Evolutionary conservation across 2,797 vertebrate genomes (phyloP), one percentile per base, ranked within the genome.

Genomic region (Odontamblyopus lacepedii): DNA sequence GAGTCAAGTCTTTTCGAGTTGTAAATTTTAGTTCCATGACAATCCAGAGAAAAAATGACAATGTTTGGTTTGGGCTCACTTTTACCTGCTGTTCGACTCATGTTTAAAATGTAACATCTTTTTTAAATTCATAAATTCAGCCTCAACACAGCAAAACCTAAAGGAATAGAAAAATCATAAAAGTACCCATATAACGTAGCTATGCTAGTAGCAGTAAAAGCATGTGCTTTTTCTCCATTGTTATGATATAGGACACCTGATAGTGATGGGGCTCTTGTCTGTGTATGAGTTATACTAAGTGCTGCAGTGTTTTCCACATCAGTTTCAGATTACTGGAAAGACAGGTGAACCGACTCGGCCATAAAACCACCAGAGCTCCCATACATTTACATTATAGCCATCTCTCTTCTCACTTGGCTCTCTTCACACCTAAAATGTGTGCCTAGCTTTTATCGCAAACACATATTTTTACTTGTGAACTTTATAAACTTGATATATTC

Each of bases 341-440:
- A 27, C 55, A 19, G 23, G 35, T 69, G 55, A 69, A 69, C 12
- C 11, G 30, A 2, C n/a, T 19, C n/a, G 3, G 67, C 23, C 32
- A 55, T 32, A 68, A 57, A 68, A 23, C 19, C 18, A 13, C 66
- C 53, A 57, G 30, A 41, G 35, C 56, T 44, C 38, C 7, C 19
- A 41, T 63, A 44, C n/a, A 78, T 65, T 61, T 16, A 69, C 13
- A 67, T 71, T 69, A 44, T 30, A 73, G 70, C 19, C 72, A 16
- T 55, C 56, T 44, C 12, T 57, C 60, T 63, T 67, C 51, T 69
- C 64, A 38, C 60, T 5, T 23, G 6, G 41, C 19, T 75, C 64
- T 69, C 41, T 66, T 53, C 26, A 53, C 13, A 18, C n/a, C 1
- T 50, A 4, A 65, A 41, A 61, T 41, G 11, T 63, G 18, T 72